phyloP scores from a whole-genome alignment of 2,888 invertebrate genomes.

The Andricus curvator region DNA sequence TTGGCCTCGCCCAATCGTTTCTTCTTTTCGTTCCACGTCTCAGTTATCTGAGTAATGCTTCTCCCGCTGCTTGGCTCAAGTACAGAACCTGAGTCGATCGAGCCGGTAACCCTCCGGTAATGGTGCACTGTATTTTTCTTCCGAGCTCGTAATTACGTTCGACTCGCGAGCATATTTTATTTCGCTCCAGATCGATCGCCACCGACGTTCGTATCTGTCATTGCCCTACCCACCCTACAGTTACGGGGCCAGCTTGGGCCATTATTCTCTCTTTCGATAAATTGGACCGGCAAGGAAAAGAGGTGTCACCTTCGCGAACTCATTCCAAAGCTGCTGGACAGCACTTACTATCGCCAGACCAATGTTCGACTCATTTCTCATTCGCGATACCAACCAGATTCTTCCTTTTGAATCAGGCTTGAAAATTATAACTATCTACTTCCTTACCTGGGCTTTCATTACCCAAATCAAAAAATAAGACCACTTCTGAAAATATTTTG shows the following conservation, averaged over 20 bases:
- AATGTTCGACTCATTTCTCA: conserved; percentile 25
- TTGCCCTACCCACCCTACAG: conserved; percentile 37
- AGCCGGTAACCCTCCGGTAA: conserved; percentile 63
- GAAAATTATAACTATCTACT: not conserved
- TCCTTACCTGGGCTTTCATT: not conserved
- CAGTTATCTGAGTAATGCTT: conserved; percentile 70
- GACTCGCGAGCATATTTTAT: conserved; percentile 62
- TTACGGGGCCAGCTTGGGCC: conserved; percentile 49
- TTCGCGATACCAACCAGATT: not conserved
- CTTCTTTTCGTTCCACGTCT: conserved; percentile 69
- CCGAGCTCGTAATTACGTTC: conserved; percentile 66
- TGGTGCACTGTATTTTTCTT: conserved; percentile 69
- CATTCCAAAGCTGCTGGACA: conserved; percentile 27
- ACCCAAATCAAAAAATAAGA: not conserved
- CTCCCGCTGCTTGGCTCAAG: conserved; percentile 44
- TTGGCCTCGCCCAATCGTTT: conserved; percentile 54
- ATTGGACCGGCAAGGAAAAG: conserved; percentile 57
- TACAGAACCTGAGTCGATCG: conserved; percentile 43
- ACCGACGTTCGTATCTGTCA: conserved; percentile 58
- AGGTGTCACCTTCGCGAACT: conserved; percentile 56
- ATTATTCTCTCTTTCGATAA: conserved; percentile 66
- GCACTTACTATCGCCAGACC: not conserved
- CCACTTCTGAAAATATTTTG: not conserved
- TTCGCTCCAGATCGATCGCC: conserved; percentile 60
- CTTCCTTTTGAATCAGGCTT: not conserved